Conservation (phyloP, 2,888 invertebrate species). For the Aspidapion aeneum region DNA sequence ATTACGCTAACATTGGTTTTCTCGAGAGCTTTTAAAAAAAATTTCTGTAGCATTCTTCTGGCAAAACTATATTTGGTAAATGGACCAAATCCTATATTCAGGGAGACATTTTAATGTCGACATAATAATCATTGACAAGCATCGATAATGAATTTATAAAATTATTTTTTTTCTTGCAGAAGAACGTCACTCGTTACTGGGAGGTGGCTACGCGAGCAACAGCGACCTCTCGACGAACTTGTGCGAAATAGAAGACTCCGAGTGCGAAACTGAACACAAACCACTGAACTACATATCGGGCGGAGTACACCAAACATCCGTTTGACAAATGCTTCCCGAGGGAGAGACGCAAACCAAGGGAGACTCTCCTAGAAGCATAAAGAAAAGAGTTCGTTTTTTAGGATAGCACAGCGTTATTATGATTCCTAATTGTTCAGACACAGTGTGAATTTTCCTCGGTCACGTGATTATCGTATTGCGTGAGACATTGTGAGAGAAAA, state of each 20-base stretch:
- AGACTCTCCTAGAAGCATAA: slow-evolving; percentile 21
- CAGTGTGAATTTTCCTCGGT: background rate
- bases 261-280: slow-evolving; percentile 58
- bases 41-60: no score
- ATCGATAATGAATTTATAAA: no score
- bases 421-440: slow-evolving; percentile 30
- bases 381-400: slow-evolving; percentile 37
- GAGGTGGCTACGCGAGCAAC: slow-evolving; percentile 69
- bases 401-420: slow-evolving; percentile 40
- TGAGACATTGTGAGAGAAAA: no score
- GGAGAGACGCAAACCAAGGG: no score
- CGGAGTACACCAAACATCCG: slow-evolving; percentile 47
- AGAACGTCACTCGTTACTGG: slow-evolving; percentile 73
- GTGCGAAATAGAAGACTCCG: slow-evolving; percentile 91
- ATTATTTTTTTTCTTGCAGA: slow-evolving; percentile 52
- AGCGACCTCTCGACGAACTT: slow-evolving; percentile 85
- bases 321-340: slow-evolving; percentile 39
- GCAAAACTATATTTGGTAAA: no score
- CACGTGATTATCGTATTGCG: no score
- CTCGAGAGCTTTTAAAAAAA: no score
- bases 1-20: no score
- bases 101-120: no score
- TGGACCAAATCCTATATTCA: no score
- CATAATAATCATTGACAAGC: no score
- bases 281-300: slow-evolving; percentile 44